These are phyloP conservation scores for Drosophila subpulchrella DNA, from an alignment of 1,140 invertebrate species.

Conservation along the genomic window DNA sequence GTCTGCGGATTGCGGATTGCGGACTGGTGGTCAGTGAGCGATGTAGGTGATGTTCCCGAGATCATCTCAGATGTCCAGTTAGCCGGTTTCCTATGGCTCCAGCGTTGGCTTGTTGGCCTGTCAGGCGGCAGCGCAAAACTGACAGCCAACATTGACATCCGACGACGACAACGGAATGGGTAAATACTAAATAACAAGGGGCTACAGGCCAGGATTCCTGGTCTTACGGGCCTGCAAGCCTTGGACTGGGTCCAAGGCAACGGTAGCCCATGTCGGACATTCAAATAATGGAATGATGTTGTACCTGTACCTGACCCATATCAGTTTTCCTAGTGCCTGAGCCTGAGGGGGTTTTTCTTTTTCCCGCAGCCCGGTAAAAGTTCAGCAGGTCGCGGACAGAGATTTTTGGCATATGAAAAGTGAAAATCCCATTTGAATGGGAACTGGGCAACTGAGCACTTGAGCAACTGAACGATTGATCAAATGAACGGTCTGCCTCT, in stretches of 20 bases:
- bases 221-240: neutral
- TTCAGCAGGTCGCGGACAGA: conserved; percentile 60
- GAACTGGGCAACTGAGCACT: conserved; percentile 36
- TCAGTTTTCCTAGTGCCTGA: conserved; percentile 38
- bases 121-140: conserved; percentile 72
- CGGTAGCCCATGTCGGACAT: conserved; percentile 73
- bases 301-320: conserved; percentile 59
- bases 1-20: conserved; percentile 12
- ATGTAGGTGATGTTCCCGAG: conserved; percentile 57
- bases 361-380: conserved; percentile 25
- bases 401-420: conserved; percentile 68
- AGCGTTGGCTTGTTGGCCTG: conserved; percentile 61
- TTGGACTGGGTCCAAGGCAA: conserved; percentile 23
- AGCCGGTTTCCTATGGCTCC: conserved; percentile 42
- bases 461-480: conserved; percentile 49
- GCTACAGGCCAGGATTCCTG: conserved; percentile 27
- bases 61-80: conserved; percentile 67
- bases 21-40: conserved; percentile 6
- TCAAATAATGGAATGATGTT: conserved; percentile 73
- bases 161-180: conserved; percentile 42
- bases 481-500: conserved; percentile 51
- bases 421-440: conserved; percentile 66
- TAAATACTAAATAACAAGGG: conserved; percentile 45
- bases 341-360: neutral
- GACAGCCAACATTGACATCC: conserved; percentile 80